Conservation (phyloP, 2,888 invertebrate species). For the Drosophila paranaensis region DNA sequence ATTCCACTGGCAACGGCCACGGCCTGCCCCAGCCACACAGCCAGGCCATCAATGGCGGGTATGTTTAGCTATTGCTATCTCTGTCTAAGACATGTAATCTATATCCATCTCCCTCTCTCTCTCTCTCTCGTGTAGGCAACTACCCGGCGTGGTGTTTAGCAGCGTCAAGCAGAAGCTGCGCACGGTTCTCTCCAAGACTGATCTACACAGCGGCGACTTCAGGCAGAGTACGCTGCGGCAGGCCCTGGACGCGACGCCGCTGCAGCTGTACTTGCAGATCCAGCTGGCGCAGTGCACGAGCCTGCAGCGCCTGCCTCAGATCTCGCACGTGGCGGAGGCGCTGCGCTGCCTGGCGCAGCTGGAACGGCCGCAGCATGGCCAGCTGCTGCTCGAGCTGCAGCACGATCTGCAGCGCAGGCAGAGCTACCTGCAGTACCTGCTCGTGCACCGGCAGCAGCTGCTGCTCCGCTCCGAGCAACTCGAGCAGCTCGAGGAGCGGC, state of each 20-base stretch:
- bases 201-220: conserved; percentile 89
- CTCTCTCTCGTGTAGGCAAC: conserved; percentile 44
- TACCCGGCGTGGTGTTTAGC: conserved; percentile 78
- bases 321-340: conserved; percentile 93
- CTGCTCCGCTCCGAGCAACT: conserved; percentile 91
- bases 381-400: conserved; percentile 90
- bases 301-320: conserved; percentile 90
- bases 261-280: conserved; percentile 89
- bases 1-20: conserved; percentile 81
- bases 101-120: not conserved
- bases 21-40: conserved; percentile 17
- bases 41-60: conserved; percentile 59
- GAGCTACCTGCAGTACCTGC: conserved; percentile 93
- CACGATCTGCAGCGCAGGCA: conserved; percentile 91
- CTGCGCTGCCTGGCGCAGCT: conserved; percentile 91
- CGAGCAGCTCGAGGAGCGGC: conserved; percentile 87
- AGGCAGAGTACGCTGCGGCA: conserved; percentile 86
- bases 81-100: not conserved
- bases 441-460: conserved; percentile 91
- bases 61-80: conserved; percentile 17
- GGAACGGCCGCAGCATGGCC: conserved; percentile 89
- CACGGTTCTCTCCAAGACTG: conserved; percentile 94
- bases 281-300: conserved; percentile 93
- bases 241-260: conserved; percentile 81
- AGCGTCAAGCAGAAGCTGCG: conserved; percentile 93